Evolutionary conservation across 2,888 invertebrate species (phyloP), one percentile per base, ranked within the genome.

Genomic region (Drosophila prostipennis): DNA sequence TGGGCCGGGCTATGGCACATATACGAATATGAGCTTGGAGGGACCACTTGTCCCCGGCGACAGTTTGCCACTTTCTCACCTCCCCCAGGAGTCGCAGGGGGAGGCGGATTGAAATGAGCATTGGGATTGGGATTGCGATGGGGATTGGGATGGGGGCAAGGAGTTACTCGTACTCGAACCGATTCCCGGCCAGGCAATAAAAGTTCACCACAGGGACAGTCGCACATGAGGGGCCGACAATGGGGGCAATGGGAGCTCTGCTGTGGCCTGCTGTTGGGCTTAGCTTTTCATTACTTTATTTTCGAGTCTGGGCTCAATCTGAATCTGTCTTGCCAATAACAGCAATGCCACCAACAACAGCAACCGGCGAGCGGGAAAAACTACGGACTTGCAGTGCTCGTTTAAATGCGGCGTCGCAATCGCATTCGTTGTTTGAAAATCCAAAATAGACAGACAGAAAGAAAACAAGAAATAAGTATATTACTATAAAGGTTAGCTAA

Each of bases 281-380:
- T 42, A 72, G 52, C 51, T 74, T 74, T 75, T 65, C 68, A 76
- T 76, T 74, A 64, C 71, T 78, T 78, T 72, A 78, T 68, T 75
- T 77, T 67, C 52, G 64, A 67, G 59, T 60, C 59, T 57, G 36
- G 65, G 58, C 58, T 60, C 72, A 71, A 56, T 65, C 69, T 65
- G 54, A 67, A 65, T 64, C 67, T 67, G 67, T 65, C 65, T 67
- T 42, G 65, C 65, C 65, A 65, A 60, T 67, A 72, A 51, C 40
- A 65, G 54, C 54, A 65, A 48, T 52, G 63, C 53, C 65, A 39
- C 43, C 59, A 37, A 49, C 40, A 59, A 42, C 59, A 36, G n/a
- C 16, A n/a, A 23, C 49, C 36, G 43, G 48, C 42, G 14, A 58
- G 32, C 56, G 45, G 53, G 51, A 59, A 73, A 73, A 53, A 29